A percentile compares a stretch with the other conserved stretches of the same genome.
These are phyloP conservation scores for Mythimna loreyi DNA, from an alignment of 2,888 invertebrate species.

Conservation along the genomic window DNA sequence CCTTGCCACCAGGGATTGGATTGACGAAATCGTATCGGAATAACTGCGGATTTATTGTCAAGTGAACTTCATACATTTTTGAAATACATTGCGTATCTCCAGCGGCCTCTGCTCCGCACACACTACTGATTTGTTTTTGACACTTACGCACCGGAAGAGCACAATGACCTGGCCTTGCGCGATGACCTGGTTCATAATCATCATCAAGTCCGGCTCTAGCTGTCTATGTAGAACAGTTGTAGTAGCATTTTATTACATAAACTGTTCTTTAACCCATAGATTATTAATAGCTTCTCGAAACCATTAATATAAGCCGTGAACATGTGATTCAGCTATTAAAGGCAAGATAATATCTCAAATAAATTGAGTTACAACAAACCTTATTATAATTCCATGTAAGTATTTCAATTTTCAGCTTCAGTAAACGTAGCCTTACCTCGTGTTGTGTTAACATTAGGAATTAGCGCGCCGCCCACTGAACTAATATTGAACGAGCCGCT, in stretches of 20 bases:
- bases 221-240: no score
- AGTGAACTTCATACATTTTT: neutral
- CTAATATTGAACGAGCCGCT: slow-evolving; percentile 17
- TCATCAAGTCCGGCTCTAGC: no score
- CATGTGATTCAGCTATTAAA: slow-evolving; percentile 25
- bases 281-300: neutral
- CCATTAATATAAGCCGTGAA: slow-evolving; percentile 5
- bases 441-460: slow-evolving; percentile 28
- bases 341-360: slow-evolving; percentile 18
- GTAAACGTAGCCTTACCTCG: slow-evolving; percentile 1
- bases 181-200: no score
- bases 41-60: neutral
- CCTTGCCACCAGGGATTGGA: neutral
- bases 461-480: slow-evolving; percentile 4
- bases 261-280: neutral
- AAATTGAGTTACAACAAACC: slow-evolving; percentile 24
- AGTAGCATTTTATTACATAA: neutral
- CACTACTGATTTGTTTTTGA: neutral
- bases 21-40: no score
- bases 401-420: slow-evolving; percentile 18
- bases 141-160: no score
- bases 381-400: slow-evolving; percentile 10
- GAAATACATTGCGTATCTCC: neutral
- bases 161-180: no score
- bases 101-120: neutral